Conservation (phyloP, 2,113 vertebrate genomes). For the Mugil cephalus region DNA sequence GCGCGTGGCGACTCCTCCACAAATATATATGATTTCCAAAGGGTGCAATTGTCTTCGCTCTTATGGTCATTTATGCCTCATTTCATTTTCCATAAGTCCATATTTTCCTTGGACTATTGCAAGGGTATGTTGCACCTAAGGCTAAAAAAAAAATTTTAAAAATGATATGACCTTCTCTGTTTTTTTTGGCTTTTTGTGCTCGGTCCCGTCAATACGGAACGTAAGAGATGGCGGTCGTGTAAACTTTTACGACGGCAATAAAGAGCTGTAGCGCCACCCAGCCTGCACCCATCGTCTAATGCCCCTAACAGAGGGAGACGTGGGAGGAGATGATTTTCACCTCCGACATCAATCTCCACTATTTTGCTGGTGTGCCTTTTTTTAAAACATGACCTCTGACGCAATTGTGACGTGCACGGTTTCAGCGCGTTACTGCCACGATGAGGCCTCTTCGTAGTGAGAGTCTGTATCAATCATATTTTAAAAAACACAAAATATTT, state of each 20-base stretch:
- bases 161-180: conserved; percentile 44
- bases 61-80: conserved; percentile 95
- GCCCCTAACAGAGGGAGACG: conserved; percentile 40
- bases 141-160: conserved; percentile 82
- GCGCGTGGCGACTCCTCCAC: conserved; percentile 50
- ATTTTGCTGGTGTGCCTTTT: conserved; percentile 7
- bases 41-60: conserved; percentile 93
- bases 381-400: conserved; percentile 28
- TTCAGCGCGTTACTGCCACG: conserved; percentile 9
- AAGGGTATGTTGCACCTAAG: conserved; percentile 82
- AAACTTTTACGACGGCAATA: conserved; percentile 74
- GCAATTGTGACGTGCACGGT: neutral
- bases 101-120: conserved; percentile 84
- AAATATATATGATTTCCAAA: conserved; percentile 96
- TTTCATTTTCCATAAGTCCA: conserved; percentile 91
- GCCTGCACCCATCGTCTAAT: neutral
- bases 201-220: conserved; percentile 68
- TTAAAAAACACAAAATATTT: too few species aligned
- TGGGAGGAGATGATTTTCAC: conserved; percentile 41
- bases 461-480: too few species aligned
- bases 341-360: conserved; percentile 42
- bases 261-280: conserved; percentile 36
- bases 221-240: conserved; percentile 58
- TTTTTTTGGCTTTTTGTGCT: neutral
- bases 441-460: neutral